Evolutionary conservation across 2,888 invertebrate species (phyloP).

Genomic region (Trachelus tabidus): DNA sequence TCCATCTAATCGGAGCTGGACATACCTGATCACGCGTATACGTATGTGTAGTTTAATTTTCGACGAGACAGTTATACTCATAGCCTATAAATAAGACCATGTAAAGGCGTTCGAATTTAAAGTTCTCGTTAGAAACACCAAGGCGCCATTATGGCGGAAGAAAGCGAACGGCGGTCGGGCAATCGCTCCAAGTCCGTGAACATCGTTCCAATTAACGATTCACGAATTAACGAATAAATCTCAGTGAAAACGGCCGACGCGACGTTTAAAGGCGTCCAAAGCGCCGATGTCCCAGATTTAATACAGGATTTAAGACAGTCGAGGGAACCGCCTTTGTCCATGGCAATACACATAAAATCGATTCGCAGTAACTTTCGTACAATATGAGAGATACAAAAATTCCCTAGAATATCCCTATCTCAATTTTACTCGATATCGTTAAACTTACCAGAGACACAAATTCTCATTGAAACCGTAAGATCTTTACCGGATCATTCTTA

Average conservation of each 20-base stretch:
- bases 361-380: background rate
- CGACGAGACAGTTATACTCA: background rate
- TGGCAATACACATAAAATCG: background rate
- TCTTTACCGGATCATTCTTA: background rate
- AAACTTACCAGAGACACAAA: background rate
- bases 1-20: background rate
- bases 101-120: background rate
- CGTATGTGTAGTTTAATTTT: background rate
- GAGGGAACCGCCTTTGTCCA: background rate
- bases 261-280: background rate
- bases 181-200: slow-evolving; percentile 20
- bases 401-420: background rate
- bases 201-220: slow-evolving; percentile 48
- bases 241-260: slow-evolving; percentile 28
- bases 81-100: background rate
- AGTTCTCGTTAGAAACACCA: background rate
- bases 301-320: background rate
- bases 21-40: background rate
- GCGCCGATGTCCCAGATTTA: background rate
- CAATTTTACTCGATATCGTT: background rate
- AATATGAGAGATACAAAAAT: background rate
- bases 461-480: background rate
- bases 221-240: slow-evolving; percentile 46
- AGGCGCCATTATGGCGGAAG: slow-evolving; percentile 17
- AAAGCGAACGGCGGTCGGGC: slow-evolving; percentile 30